Evolutionary conservation across 2,113 vertebrate genomes (phyloP), one percentile per base, ranked within the genome.

Genomic region (Larimichthys polyactis): DNA sequence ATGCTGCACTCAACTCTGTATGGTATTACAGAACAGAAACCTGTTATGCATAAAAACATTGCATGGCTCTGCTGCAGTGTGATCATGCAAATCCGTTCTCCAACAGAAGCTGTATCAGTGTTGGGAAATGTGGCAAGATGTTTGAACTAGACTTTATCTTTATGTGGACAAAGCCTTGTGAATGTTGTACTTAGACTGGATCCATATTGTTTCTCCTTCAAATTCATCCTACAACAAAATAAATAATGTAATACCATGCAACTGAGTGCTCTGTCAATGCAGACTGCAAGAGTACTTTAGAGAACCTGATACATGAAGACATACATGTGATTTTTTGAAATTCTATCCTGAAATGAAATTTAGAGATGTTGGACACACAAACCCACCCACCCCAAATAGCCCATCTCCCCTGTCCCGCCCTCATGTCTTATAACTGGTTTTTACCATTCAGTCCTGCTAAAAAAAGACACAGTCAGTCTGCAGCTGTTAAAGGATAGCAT

Each of bases 401-500:
- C 3, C 49, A 11, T 66, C 54, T 79, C 9, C 3, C 14, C 54
- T 7, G 29, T 40, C 64, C 58, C 54, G 40, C 49, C 65, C 75
- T 44, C 52, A 79, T 64, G 79, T 89, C 85, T 92, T 89, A 78
- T 73, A 80, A n/a, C 66, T 36, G 49, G 62, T 90, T 63, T 89
- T 75, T 66, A 71, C 88, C 78, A 82, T 77, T 69, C 27, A 8
- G 70, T 24, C 69, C 15, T 16, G 85, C 94, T 95, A 95, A 92
- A 95, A 93, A 94, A 95, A 95, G 93, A 81, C 71, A n/a, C 55
- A 8, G 58, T 46, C 15, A 14, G 70, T 79, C 67, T 84, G 87
- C 94, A 94, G 93, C 95, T 95, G 95, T 94, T 79, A 80, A 11
- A 57, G 83, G 74, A 79, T 87, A 71, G 75, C 70, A 40, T 88